Percentiles rank a stretch among this genome's conserved stretches.
Conservation (phyloP, 2,797 vertebrate species). For the Artibeus jamaicensis region DNA sequence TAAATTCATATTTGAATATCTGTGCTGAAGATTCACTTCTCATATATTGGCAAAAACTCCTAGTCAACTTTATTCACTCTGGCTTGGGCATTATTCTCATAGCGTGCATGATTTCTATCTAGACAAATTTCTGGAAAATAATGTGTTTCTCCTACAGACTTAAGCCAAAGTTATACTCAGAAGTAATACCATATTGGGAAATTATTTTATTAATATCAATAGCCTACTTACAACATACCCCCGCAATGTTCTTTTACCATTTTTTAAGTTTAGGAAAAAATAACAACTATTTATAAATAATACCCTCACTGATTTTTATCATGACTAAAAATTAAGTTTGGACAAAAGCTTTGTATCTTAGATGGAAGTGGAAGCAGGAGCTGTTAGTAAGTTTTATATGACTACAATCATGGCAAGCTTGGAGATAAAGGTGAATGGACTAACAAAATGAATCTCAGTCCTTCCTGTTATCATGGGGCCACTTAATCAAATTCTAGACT, state of each 20-base stretch:
- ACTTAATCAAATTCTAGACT: neutral
- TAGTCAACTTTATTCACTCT: neutral
- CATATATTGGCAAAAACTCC: neutral
- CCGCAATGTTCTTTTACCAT: neutral
- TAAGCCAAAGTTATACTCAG: neutral
- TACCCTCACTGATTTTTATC: neutral
- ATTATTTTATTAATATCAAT: neutral
- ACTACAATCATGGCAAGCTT: neutral
- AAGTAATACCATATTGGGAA: neutral
- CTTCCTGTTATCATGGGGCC: neutral
- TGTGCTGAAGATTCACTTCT: neutral
- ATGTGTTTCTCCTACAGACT: neutral
- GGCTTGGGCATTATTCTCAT: neutral
- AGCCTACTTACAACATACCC: neutral
- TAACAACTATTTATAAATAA: neutral
- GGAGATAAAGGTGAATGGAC: neutral
- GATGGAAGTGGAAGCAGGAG: neutral
- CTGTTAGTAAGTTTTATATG: neutral
- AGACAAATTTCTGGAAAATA: neutral
- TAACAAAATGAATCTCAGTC: neutral
- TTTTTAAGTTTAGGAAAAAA: neutral
- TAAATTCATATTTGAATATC: slow-evolving; percentile 6
- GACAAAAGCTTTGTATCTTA: neutral
- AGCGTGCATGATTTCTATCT: neutral
- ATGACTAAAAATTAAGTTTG: neutral